Conservation (phyloP, 2,113 vertebrate genomes). For the Xenopus borealis region DNA sequence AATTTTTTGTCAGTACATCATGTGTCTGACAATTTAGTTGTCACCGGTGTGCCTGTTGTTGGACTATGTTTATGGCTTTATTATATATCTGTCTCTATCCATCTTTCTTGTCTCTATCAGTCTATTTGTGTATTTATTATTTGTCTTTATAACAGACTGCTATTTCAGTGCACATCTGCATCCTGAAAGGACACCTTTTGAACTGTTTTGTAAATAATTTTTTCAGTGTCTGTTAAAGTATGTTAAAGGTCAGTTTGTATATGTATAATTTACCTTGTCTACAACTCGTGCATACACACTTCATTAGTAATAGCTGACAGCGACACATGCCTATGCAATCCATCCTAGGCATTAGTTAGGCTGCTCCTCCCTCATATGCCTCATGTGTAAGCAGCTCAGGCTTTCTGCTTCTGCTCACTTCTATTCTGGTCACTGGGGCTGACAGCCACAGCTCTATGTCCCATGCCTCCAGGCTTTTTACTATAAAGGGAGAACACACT, state of each 20-base stretch:
- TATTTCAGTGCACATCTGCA: neutral
- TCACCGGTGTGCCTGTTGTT: too few relatives aligned
- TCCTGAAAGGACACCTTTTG: neutral
- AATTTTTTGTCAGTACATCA: too few relatives aligned
- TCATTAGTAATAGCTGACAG: constrained; percentile 12
- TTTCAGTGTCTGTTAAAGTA: too few relatives aligned
- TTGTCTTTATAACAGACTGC: too few relatives aligned
- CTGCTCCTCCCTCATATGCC: constrained; percentile 27
- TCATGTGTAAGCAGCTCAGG: constrained; percentile 42
- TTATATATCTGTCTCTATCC: neutral
- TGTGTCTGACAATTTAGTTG: too few relatives aligned
- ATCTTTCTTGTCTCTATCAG: neutral
- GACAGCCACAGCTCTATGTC: constrained; percentile 35
- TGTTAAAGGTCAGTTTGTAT: too few relatives aligned
- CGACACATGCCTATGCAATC: constrained; percentile 28
- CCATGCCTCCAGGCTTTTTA: constrained; percentile 45
- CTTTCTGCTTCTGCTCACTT: constrained; percentile 45
- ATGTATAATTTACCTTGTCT: neutral
- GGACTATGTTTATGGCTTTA: too few relatives aligned
- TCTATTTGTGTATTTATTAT: too few relatives aligned
- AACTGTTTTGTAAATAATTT: neutral
- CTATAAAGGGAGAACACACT: constrained; percentile 42
- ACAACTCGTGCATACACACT: neutral
- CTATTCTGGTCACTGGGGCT: constrained; percentile 31
- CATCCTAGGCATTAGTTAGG: constrained; percentile 16